Conservation (phyloP, 2,113 vertebrate species). For the Delphinus delphis region DNA sequence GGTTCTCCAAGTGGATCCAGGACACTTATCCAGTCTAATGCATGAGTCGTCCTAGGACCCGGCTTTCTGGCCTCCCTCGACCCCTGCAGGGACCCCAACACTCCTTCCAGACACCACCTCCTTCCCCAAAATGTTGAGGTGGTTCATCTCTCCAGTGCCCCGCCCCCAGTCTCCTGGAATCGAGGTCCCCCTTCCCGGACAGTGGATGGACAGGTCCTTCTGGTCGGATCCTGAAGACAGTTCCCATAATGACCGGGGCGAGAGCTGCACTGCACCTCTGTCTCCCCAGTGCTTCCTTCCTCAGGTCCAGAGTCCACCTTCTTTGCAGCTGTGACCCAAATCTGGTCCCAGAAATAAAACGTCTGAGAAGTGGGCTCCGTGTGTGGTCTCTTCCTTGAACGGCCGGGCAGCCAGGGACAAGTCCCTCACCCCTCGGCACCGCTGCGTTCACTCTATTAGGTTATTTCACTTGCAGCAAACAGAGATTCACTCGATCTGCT, state of each 20-base stretch:
- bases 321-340: neutral
- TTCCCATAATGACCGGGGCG: neutral
- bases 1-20: slow-evolving; percentile 51
- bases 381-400: neutral
- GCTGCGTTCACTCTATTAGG: accelerated
- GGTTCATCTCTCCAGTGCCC: neutral
- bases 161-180: neutral
- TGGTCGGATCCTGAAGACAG: neutral
- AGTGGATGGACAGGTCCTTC: neutral
- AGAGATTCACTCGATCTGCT: neutral
- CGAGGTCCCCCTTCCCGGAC: accelerated
- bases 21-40: slow-evolving; percentile 52
- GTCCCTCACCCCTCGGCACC: too few species aligned
- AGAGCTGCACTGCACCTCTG: neutral
- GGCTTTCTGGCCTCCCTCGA: accelerated
- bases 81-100: neutral
- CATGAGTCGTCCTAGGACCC: neutral
- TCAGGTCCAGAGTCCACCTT: neutral
- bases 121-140: neutral
- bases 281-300: neutral
- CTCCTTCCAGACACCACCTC: neutral
- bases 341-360: slow-evolving; percentile 58
- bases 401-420: accelerated
- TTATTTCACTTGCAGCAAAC: neutral
- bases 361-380: neutral